Conservation (phyloP, 2,797 vertebrate species). For the Numenius phaeopus region DNA sequence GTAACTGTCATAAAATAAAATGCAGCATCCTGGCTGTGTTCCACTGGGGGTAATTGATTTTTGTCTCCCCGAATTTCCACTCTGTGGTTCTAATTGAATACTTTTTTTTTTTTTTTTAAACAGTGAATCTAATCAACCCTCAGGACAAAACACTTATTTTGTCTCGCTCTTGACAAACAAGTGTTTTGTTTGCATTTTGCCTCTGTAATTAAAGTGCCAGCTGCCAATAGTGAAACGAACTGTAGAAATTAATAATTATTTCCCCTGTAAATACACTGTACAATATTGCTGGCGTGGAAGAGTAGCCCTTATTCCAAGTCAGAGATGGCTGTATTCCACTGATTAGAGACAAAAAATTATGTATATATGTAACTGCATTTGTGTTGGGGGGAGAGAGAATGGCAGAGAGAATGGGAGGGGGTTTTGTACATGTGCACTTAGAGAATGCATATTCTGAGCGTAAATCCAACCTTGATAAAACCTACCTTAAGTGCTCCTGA, state of each 20-base stretch:
- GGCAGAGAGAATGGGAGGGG: background rate
- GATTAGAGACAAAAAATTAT: background rate
- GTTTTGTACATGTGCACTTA: background rate
- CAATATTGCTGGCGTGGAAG: background rate
- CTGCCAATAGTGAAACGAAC: background rate
- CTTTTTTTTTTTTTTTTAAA: background rate
- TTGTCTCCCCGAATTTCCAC: background rate
- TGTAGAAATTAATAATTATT: background rate
- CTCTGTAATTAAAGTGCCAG: slow-evolving; percentile 1
- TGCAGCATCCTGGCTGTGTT: background rate
- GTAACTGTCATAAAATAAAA: background rate
- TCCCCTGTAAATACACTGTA: background rate
- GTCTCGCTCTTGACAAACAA: background rate
- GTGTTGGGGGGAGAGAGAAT: background rate
- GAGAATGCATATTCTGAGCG: background rate
- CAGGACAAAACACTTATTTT: slow-evolving; percentile 8
- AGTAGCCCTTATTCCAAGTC: background rate
- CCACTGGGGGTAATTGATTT: background rate
- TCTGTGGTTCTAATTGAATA: background rate
- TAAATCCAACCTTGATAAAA: background rate
- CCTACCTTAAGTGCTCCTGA: background rate
- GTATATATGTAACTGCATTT: background rate
- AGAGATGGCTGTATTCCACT: background rate
- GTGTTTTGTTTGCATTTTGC: slow-evolving; percentile 1
- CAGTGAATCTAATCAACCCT: slow-evolving; percentile 1